Evolutionary conservation across 2,113 vertebrate genomes (phyloP).

Genomic region (Numida meleagris): DNA sequence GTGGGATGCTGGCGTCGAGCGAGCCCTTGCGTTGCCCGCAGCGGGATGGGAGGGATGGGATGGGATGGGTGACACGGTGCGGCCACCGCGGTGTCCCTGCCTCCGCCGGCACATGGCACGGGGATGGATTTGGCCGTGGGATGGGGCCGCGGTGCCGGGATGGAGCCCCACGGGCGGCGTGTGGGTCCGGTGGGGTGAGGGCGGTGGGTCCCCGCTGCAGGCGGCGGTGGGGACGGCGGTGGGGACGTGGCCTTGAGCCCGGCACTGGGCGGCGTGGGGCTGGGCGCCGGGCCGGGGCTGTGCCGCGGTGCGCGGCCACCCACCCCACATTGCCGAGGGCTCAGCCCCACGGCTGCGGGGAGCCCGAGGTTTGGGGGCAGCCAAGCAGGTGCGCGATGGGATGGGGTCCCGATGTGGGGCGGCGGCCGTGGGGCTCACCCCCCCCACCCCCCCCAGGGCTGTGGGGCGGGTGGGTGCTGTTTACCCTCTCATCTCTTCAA

Average conservation of each 20-base stretch:
- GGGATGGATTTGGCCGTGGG: neutral
- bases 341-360: too few species aligned
- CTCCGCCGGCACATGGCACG: accelerated
- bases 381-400: neutral
- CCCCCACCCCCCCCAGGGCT: neutral
- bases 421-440: neutral
- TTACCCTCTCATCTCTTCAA: conserved; percentile 1
- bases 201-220: neutral
- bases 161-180: accelerated
- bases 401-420: neutral
- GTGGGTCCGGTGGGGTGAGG: neutral
- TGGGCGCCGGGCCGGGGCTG: too few species aligned
- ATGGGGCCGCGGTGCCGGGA: neutral
- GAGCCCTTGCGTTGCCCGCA: neutral
- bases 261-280: too few species aligned
- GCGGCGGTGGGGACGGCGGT: neutral
- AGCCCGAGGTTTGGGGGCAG: neutral
- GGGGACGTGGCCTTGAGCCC: neutral
- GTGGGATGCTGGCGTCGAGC: neutral
- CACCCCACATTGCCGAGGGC: too few species aligned
- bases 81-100: neutral
- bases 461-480: neutral
- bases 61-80: accelerated
- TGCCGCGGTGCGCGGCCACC: too few species aligned
- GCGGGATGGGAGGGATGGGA: neutral